phyloP scores from a whole-genome alignment of 2,888 invertebrate species.

The Matsumyia berberina region DNA sequence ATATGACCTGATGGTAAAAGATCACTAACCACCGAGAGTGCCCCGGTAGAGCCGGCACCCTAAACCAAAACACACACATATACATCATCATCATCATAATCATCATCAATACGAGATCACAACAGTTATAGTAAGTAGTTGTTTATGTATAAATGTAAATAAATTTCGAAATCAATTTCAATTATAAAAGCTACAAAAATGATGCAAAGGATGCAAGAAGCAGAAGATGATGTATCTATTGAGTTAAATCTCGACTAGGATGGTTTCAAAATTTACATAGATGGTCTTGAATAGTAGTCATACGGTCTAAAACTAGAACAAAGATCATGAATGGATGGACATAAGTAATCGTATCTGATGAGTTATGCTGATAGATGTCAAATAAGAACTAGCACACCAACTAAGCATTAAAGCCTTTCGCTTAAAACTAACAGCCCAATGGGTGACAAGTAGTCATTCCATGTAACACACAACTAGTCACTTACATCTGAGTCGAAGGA shows the following conservation, averaged over 20 bases:
- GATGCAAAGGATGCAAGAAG: slow-evolving; percentile 68
- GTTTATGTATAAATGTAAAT: slow-evolving; percentile 2
- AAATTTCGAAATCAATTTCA: slow-evolving; percentile 61
- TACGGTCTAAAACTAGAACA: slow-evolving; percentile 22
- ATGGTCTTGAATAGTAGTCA: slow-evolving; percentile 1
- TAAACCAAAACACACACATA: slow-evolving; percentile 81
- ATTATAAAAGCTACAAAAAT: slow-evolving; percentile 56
- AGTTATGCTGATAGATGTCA: slow-evolving; percentile 11
- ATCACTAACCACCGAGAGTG: slow-evolving; percentile 84
- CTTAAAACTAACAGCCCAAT: slow-evolving; percentile 19
- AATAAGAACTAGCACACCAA: slow-evolving; percentile 44
- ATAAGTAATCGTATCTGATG: slow-evolving; percentile 23
- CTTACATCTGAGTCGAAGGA: slow-evolving; percentile 96
- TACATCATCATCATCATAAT: slow-evolving; percentile 50
- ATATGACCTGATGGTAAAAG: slow-evolving; percentile 87
- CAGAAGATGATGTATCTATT: slow-evolving; percentile 52
- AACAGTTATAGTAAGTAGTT: slow-evolving; percentile 35
- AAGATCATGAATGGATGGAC: slow-evolving; percentile 47
- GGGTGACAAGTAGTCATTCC: slow-evolving; percentile 22
- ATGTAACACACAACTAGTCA: slow-evolving; percentile 77
- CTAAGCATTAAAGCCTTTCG: slow-evolving; percentile 55
- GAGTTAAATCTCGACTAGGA: slow-evolving; percentile 25
- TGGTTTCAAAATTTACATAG: slow-evolving; percentile 5
- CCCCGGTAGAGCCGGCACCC: slow-evolving; percentile 88
- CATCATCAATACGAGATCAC: slow-evolving; percentile 28